Percentiles rank a stretch among this genome's conserved stretches.
These are phyloP conservation scores for Nematolebias whitei DNA, from an alignment of 2,113 vertebrate species.

Conservation along the genomic window DNA sequence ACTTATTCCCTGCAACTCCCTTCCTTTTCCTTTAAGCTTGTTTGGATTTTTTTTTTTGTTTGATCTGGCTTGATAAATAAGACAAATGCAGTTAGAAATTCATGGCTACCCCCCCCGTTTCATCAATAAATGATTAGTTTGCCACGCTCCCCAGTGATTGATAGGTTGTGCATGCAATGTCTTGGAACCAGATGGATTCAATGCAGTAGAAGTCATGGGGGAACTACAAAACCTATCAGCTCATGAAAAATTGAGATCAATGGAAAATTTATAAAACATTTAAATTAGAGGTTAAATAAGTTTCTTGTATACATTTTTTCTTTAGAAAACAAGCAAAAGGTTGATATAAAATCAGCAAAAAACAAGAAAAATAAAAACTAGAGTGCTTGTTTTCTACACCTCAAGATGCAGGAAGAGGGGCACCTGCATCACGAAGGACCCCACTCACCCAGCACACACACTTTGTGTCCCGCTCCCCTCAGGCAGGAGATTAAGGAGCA, in stretches of 20 bases:
- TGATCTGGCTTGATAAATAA: constrained; percentile 86
- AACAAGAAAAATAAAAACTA: constrained; percentile 41
- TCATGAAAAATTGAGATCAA: constrained; percentile 83
- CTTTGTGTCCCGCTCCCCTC: too few species aligned
- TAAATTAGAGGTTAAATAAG: constrained; percentile 56
- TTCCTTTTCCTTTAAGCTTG: constrained; percentile 78
- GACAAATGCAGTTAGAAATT: constrained; percentile 83
- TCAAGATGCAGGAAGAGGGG: too few species aligned
- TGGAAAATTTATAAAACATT: constrained; percentile 62
- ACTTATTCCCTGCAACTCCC: constrained; percentile 76
- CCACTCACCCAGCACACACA: too few species aligned
- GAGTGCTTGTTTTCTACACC: constrained; percentile 16
- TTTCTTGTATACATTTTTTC: constrained; percentile 37
- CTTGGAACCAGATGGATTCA: constrained; percentile 85
- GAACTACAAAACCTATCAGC: constrained; percentile 79
- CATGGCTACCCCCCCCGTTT: constrained; percentile 79
- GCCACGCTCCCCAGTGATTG: constrained; percentile 81
- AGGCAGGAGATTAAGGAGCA: too few species aligned
- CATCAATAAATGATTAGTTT: constrained; percentile 87
- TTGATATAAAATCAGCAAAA: constrained; percentile 41
- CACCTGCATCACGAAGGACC: too few species aligned
- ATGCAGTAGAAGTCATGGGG: constrained; percentile 76
- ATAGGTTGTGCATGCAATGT: constrained; percentile 80
- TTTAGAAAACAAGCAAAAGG: constrained; percentile 35
- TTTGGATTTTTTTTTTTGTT: constrained; percentile 85